These are phyloP conservation scores for Andricus quercusramuli DNA, from an alignment of 2,888 invertebrate species.

Conservation along the genomic window DNA sequence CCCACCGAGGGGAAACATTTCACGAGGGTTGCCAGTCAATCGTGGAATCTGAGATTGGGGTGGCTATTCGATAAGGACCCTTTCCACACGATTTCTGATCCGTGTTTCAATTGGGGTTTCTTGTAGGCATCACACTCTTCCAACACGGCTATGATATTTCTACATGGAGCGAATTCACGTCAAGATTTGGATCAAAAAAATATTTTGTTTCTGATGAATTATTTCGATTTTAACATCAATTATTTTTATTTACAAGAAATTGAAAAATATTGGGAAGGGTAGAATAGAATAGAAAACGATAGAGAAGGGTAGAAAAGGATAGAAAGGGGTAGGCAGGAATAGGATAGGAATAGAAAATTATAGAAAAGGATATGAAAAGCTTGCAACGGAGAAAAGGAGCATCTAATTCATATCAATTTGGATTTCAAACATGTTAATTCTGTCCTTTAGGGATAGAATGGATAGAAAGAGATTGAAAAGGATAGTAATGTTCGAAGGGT, in stretches of 20 bases:
- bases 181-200: neutral
- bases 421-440: no score
- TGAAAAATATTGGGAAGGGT: neutral
- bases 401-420: no score
- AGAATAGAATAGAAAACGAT: no score
- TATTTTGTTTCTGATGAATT: neutral
- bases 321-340: no score
- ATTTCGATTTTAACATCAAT: neutral
- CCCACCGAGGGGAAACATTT: conserved; percentile 57
- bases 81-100: conserved; percentile 61
- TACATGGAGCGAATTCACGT: neutral
- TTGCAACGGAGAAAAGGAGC: no score
- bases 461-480: no score
- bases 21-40: conserved; percentile 71
- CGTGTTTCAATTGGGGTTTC: conserved; percentile 65
- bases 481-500: no score
- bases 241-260: neutral
- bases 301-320: no score
- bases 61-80: conserved; percentile 67
- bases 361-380: no score
- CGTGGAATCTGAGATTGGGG: conserved; percentile 70
- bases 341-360: no score
- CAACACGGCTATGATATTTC: neutral
- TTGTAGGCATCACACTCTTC: conserved; percentile 44
- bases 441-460: no score